These are phyloP conservation scores for Polyergus mexicanus DNA, from an alignment of 1,140 invertebrate species.

Conservation along the genomic window DNA sequence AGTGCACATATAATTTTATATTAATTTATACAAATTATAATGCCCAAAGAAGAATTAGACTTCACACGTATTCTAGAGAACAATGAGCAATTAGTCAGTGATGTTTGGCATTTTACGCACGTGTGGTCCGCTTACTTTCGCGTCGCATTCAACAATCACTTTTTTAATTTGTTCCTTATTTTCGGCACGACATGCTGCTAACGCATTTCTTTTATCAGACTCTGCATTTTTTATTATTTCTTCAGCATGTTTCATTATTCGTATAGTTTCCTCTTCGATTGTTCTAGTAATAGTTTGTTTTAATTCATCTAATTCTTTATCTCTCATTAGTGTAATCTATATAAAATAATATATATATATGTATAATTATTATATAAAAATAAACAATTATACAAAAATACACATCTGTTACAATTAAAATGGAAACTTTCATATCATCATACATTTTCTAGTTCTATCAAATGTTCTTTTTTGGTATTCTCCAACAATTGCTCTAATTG, in stretches of 20 bases:
- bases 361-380: background rate
- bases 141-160: slow-evolving; percentile 79
- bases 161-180: slow-evolving; percentile 81
- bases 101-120: slow-evolving; percentile 68
- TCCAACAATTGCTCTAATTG: slow-evolving; percentile 74
- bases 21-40: background rate
- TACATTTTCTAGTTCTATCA: slow-evolving; percentile 79
- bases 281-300: slow-evolving; percentile 73
- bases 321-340: slow-evolving; percentile 73
- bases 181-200: slow-evolving; percentile 81
- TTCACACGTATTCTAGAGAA: slow-evolving; percentile 5
- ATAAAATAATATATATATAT: slow-evolving; percentile 15
- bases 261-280: slow-evolving; percentile 78
- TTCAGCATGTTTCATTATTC: slow-evolving; percentile 77
- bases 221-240: slow-evolving; percentile 82
- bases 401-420: background rate
- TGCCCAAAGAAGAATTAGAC: background rate
- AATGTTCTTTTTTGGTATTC: slow-evolving; percentile 70
- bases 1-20: background rate
- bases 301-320: slow-evolving; percentile 79
- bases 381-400: slow-evolving; percentile 10
- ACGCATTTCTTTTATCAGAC: slow-evolving; percentile 79
- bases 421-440: slow-evolving; percentile 4
- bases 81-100: slow-evolving; percentile 53
- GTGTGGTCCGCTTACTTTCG: slow-evolving; percentile 75